A percentile compares a stretch with the other conserved stretches of the same genome.
These are phyloP conservation scores for Byasa hedistus DNA, from an alignment of 2,888 invertebrate species.

Conservation along the genomic window DNA sequence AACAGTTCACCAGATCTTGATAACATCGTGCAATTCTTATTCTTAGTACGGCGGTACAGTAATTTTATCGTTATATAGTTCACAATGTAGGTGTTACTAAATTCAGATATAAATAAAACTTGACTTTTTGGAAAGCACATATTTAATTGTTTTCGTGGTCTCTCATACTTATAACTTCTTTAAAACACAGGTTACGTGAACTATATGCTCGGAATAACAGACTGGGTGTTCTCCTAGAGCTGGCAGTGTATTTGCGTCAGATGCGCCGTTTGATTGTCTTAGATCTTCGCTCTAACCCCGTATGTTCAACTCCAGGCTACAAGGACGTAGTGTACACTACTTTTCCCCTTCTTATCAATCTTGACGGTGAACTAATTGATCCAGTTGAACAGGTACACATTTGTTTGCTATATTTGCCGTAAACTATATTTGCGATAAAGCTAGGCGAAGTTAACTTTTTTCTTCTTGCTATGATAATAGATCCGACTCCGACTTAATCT, in stretches of 20 bases:
- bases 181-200: conserved; percentile 53
- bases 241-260: conserved; percentile 67
- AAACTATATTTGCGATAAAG: too few species aligned
- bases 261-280: conserved; percentile 54
- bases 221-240: conserved; percentile 55
- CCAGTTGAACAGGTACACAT: conserved; percentile 56
- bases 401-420: neutral
- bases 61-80: too few species aligned
- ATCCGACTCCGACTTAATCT: too few species aligned
- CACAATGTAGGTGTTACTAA: too few species aligned
- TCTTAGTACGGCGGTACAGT: too few species aligned
- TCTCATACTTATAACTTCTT: neutral
- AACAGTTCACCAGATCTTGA: too few species aligned
- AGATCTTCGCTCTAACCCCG: conserved; percentile 66
- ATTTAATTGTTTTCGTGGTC: neutral
- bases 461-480: too few species aligned
- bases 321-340: conserved; percentile 61
- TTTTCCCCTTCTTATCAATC: conserved; percentile 54
- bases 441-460: too few species aligned
- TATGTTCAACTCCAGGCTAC: conserved; percentile 59
- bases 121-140: too few species aligned
- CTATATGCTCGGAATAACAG: conserved; percentile 64
- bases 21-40: too few species aligned
- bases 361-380: conserved; percentile 58
- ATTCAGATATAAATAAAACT: too few species aligned